These are phyloP conservation scores for Notothenia rossii DNA, from an alignment of 2,113 vertebrate genomes.

Conservation along the genomic window DNA sequence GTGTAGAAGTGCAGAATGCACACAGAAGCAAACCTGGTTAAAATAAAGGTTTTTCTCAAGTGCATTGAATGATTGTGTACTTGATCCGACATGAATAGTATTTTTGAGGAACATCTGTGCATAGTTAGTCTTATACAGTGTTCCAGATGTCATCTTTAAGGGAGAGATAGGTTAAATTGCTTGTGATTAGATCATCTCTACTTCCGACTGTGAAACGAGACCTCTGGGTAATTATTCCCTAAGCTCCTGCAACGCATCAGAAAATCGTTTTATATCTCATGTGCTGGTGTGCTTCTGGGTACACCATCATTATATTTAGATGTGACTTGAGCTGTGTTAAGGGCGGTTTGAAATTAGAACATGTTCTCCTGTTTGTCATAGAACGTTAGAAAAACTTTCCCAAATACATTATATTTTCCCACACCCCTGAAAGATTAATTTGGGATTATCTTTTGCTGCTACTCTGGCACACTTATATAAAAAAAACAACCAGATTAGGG, in stretches of 20 bases:
- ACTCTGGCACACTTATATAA: neutral
- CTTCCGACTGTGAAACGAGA: slow-evolving; percentile 39
- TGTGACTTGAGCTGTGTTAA: neutral
- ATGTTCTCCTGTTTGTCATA: too few species aligned
- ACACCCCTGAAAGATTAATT: neutral
- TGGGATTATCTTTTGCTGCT: neutral
- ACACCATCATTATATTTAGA: slow-evolving; percentile 32
- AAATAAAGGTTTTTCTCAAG: neutral
- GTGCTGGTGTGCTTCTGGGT: slow-evolving; percentile 35
- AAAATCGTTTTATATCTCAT: slow-evolving; percentile 32
- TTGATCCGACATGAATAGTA: slow-evolving; percentile 3
- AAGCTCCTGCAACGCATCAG: slow-evolving; percentile 31
- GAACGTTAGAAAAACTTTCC: neutral
- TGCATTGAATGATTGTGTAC: neutral
- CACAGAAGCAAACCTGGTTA: neutral
- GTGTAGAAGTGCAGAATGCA: neutral
- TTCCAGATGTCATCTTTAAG: slow-evolving; percentile 31
- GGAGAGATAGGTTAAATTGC: slow-evolving; percentile 40
- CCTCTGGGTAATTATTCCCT: slow-evolving; percentile 55
- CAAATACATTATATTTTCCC: neutral
- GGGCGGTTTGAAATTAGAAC: too few species aligned
- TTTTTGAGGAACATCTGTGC: slow-evolving; percentile 31
- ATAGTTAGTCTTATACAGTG: neutral
- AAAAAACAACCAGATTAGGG: too few species aligned
- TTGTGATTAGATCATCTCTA: slow-evolving; percentile 42